Conservation (phyloP, 2,888 invertebrate species). For the Halocaridina rubra region DNA sequence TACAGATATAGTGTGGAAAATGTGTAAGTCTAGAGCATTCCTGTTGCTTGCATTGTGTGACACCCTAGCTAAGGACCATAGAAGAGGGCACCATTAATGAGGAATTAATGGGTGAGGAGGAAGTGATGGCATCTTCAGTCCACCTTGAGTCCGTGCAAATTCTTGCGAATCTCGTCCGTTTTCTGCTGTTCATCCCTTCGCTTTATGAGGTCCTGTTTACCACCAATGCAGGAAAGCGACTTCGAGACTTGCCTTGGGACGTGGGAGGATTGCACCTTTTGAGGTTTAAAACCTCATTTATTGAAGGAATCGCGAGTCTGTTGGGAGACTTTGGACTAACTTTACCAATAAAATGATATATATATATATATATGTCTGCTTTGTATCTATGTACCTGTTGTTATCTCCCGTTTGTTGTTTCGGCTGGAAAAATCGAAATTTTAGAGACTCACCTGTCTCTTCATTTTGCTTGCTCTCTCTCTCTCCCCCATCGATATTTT, state of each 20-base stretch:
- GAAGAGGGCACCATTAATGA: background rate
- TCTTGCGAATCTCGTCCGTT: background rate
- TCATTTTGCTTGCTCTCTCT: background rate
- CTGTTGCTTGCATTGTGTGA: background rate
- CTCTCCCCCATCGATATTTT: background rate
- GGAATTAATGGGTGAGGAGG: background rate
- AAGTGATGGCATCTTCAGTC: background rate
- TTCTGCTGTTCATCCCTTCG: background rate
- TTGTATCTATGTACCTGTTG: too few relatives aligned
- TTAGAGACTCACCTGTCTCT: too few relatives aligned
- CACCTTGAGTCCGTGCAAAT: background rate
- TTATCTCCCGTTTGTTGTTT: too few relatives aligned
- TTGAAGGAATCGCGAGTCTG: too few relatives aligned
- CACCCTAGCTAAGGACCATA: background rate
- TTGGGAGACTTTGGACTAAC: too few relatives aligned
- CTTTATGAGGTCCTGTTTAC: slow-evolving; percentile 21
- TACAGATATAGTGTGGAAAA: background rate
- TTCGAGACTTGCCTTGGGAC: background rate
- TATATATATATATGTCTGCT: too few relatives aligned
- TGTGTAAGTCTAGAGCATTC: background rate
- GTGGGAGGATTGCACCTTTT: background rate
- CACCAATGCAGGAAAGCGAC: slow-evolving; percentile 38
- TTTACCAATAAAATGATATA: too few relatives aligned
- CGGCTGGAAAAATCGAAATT: too few relatives aligned
- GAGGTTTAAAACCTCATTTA: too few relatives aligned